Conservation (phyloP, 1,140 invertebrate genomes). For the Batillaria attramentaria region DNA sequence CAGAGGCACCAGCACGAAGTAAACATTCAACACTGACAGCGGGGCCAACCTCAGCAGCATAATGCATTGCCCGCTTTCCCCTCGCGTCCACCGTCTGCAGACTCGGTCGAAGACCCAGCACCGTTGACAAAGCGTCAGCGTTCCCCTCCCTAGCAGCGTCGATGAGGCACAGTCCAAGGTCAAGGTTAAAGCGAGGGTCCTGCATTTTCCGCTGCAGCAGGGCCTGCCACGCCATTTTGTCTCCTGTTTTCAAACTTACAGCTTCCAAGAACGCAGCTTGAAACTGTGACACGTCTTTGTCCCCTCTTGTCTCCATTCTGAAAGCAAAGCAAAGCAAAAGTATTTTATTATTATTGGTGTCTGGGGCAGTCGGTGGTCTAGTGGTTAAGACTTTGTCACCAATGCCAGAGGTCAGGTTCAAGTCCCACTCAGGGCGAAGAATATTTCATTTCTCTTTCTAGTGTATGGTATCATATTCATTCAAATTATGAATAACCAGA, state of each 20-base stretch:
- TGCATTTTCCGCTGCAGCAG: not conserved
- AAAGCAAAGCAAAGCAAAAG: no score
- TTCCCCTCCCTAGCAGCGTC: constrained; percentile 1
- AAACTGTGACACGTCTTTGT: no score
- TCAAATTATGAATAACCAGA: no score
- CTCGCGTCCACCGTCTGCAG: not conserved
- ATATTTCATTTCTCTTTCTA: no score
- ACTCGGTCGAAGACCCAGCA: not conserved
- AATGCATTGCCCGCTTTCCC: constrained; percentile 12
- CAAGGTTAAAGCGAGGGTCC: not conserved
- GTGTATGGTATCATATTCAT: no score
- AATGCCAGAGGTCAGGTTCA: no score
- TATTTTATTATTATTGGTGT: no score
- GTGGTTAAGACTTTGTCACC: no score
- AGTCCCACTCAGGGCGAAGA: no score
- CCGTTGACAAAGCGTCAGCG: constrained; percentile 1
- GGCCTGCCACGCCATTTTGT: not conserved
- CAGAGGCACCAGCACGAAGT: not conserved
- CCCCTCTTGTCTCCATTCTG: no score
- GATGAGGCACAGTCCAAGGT: not conserved
- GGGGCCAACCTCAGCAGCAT: constrained; percentile 14
- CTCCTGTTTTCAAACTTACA: not conserved
- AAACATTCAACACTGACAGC: not conserved
- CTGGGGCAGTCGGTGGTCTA: no score
- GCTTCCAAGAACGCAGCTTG: not conserved